Percentiles rank a stretch among this genome's conserved stretches.
Conservation (phyloP, 2,888 invertebrate species). For the Tribolium freemani region DNA sequence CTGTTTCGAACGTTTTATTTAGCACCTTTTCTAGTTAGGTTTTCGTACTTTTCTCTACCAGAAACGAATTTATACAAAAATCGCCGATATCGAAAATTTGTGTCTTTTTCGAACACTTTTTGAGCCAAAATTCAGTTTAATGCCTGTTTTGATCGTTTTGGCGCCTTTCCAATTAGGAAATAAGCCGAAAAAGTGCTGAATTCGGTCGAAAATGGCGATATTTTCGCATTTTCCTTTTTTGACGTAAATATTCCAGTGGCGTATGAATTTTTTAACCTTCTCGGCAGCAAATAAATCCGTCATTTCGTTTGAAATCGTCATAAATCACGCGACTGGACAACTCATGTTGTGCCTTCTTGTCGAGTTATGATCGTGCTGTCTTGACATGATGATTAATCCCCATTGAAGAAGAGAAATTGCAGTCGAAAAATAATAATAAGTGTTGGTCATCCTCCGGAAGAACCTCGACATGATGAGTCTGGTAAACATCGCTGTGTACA, state of each 20-base stretch:
- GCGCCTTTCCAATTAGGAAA: no score
- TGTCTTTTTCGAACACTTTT: no score
- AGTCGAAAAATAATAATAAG: neutral
- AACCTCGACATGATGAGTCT: constrained; percentile 5
- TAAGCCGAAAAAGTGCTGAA: no score
- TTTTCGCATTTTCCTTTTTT: no score
- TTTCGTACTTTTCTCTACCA: no score
- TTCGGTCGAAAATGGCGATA: no score
- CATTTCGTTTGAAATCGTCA: neutral
- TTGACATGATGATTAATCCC: neutral
- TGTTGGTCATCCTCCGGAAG: neutral
- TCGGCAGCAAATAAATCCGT: neutral
- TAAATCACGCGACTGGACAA: neutral
- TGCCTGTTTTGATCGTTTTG: no score
- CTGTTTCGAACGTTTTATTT: no score
- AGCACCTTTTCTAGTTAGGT: no score
- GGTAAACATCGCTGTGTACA: constrained; percentile 18
- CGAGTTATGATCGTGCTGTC: neutral
- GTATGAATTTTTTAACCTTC: neutral
- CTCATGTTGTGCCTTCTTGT: neutral
- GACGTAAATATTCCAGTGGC: neutral
- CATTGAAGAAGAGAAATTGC: neutral
- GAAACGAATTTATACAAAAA: no score
- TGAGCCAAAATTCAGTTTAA: no score
- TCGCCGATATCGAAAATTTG: no score